Percentiles rank a stretch among this genome's conserved stretches.
Conservation (phyloP, 2,888 invertebrate genomes). For the Hofmannophila pseudospretella region DNA sequence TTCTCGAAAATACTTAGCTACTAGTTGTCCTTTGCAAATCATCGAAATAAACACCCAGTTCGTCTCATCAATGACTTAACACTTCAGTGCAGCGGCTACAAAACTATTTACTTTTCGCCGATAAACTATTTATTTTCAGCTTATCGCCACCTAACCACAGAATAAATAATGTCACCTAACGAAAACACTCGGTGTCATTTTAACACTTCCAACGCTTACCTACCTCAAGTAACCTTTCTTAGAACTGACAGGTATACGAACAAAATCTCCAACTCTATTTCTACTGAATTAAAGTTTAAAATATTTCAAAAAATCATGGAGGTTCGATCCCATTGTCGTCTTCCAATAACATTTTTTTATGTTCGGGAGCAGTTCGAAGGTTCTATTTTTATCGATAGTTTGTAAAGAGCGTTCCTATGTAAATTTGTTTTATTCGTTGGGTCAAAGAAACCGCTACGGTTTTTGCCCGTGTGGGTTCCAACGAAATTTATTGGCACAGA, state of each 20-base stretch:
- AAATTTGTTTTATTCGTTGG: constrained; percentile 39
- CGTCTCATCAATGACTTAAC: neutral
- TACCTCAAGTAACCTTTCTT: constrained; percentile 7
- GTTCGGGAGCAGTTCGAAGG: constrained; percentile 45
- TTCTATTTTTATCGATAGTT: constrained; percentile 49
- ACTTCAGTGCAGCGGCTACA: neutral
- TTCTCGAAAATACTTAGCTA: too few relatives aligned
- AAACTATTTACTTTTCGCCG: constrained; percentile 18
- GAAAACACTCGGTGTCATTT: constrained; percentile 13
- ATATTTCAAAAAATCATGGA: constrained; percentile 5
- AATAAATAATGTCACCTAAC: constrained; percentile 12
- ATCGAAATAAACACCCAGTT: neutral
- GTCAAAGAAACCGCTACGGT: constrained; percentile 44
- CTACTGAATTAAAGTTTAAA: constrained; percentile 4
- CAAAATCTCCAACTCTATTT: constrained; percentile 3
- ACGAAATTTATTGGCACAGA: constrained; percentile 31
- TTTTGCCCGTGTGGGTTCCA: constrained; percentile 23
- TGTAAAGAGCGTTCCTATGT: constrained; percentile 58
- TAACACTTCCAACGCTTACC: constrained; percentile 1
- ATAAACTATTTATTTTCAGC: constrained; percentile 22
- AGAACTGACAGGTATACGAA: constrained; percentile 8
- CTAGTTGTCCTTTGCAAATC: neutral
- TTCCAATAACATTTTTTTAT: constrained; percentile 31
- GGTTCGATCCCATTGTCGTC: constrained; percentile 24
- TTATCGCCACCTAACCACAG: constrained; percentile 15